Evolutionary conservation across 2,888 invertebrate genomes (phyloP).

Genomic region (Drosophila neutralis): DNA sequence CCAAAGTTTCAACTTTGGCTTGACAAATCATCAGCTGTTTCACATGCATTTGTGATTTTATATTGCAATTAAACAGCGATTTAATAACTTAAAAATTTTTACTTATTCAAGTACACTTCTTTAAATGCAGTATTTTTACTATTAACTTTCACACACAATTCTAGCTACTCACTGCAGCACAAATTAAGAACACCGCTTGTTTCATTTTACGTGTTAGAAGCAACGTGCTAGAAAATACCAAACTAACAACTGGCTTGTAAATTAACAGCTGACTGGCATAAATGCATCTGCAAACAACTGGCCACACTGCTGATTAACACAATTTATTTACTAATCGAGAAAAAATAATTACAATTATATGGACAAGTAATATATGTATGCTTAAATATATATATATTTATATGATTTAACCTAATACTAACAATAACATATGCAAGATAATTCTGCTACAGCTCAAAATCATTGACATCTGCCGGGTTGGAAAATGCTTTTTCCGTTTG

Average conservation of each 20-base stretch:
- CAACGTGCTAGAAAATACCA: background rate
- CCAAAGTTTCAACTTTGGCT: constrained; percentile 1
- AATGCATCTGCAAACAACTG: constrained; percentile 17
- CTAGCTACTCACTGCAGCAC: background rate
- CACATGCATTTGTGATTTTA: background rate
- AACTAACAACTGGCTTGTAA: background rate
- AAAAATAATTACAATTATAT: background rate
- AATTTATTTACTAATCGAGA: background rate
- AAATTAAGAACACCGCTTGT: too few species aligned
- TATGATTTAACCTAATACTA: background rate
- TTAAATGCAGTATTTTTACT: background rate
- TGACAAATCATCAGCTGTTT: constrained; percentile 31
- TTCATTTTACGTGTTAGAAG: background rate
- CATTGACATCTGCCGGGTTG: constrained; percentile 49
- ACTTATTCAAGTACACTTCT: background rate
- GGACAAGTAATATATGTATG: background rate
- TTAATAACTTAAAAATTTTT: background rate
- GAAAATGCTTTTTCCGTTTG: constrained; percentile 76
- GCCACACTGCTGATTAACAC: background rate
- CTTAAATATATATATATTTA: background rate
- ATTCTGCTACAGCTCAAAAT: constrained; percentile 44
- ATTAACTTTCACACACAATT: background rate
- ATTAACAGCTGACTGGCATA: constrained; percentile 1
- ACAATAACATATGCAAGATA: background rate
- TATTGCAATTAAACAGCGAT: background rate